Evolutionary conservation across 2,888 invertebrate species (phyloP).

Genomic region (Toxonevra muliebris): DNA sequence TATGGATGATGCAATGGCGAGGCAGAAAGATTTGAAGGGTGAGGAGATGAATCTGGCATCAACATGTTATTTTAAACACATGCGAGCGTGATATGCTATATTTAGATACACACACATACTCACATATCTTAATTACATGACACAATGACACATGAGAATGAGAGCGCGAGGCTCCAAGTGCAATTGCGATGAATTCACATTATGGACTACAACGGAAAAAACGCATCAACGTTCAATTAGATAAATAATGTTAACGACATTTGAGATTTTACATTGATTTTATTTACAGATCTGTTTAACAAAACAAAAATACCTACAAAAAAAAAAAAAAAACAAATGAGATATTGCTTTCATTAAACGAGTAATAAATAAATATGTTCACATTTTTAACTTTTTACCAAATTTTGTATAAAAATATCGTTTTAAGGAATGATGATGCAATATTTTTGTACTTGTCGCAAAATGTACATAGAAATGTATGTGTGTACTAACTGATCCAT

Average conservation of each 20-base stretch:
- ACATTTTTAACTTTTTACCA: not conserved
- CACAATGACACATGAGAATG: not conserved
- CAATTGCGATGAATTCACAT: too few species aligned
- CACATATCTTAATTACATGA: not conserved
- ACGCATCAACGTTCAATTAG: not conserved
- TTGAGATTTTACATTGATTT: too few species aligned
- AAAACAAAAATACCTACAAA: not conserved
- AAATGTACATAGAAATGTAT: not conserved
- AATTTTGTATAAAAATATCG: not conserved
- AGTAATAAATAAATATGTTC: not conserved
- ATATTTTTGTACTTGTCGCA: too few species aligned
- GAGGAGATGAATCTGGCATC: slow-evolving; percentile 1
- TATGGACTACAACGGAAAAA: too few species aligned
- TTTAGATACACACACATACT: slow-evolving; percentile 13
- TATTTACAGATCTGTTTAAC: too few species aligned
- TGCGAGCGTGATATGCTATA: slow-evolving; percentile 17
- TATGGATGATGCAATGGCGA: not conserved
- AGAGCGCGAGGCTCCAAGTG: not conserved
- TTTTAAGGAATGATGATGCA: not conserved
- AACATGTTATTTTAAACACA: slow-evolving; percentile 9
- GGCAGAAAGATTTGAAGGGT: too few species aligned
- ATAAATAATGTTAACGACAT: slow-evolving; percentile 14
- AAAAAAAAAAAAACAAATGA: not conserved
- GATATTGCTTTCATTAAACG: not conserved
- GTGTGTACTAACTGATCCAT: not conserved